Base-by-base conservation (phyloP, 2,888 invertebrate species). In the Andrena marginata region DNA sequence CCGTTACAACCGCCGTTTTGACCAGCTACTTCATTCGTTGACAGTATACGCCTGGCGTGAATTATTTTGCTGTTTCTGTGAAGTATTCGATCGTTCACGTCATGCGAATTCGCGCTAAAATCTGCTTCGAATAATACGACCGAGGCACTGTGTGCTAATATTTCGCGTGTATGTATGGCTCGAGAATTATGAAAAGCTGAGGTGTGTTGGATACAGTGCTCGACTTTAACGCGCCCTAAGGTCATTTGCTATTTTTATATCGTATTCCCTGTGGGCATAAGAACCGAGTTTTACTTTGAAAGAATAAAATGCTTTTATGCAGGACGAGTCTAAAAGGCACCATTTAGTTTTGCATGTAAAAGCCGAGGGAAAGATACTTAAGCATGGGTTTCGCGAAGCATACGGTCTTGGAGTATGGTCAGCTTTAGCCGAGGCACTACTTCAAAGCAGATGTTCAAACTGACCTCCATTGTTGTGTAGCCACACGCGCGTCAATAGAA, bases 241-340 rank as follows among this genome's bases (percentile, higher is more conserved):
- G 56, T 63, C 23, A 23, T 8, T 29, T 20, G 29, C 73, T 80
- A 80, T 80, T 80, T 69, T 79, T 73, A 48, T 69, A 74, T 62
- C 26, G 42, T 13, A 31, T 54, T 49, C 13, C 2, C 7, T 29
- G 26, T 59, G 26, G 26, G 26, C 42, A 56, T 72, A 64, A 72
- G 20, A 64, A 35, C n/a, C 20, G 20, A 67, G 33, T 71, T 51
- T 26, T 16, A 20, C 26, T 68, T 42, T 62, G 29, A n/a, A 33
- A n/a, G 62, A 78, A 23, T 26, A 33, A 48, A 42, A 33, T 35
- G 31, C 54, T 62, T 62, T 74, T 42, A 20, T 23, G 33, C n/a
- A 23, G n/a, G 8, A 2, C n/a, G 33, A 35, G 16, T 62, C 6
- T 20, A 4, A 35, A 8, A 33, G 33, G 62, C n/a, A 10, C 7